phyloP scores from a whole-genome alignment of 2,797 vertebrate species.

The Sarcophilus harrisii region DNA sequence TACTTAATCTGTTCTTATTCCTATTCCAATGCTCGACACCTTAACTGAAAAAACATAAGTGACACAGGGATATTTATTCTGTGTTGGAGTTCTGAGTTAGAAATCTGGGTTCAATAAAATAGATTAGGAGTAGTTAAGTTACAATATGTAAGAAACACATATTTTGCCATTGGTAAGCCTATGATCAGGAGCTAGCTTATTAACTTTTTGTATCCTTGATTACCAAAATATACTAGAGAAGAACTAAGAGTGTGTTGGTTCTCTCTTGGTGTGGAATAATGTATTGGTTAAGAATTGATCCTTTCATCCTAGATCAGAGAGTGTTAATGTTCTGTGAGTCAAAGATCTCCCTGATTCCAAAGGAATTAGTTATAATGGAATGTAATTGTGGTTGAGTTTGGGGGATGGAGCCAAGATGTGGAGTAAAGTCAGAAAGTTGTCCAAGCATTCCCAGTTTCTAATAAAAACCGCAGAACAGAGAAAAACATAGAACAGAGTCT shows the following conservation, averaged over 20 bases:
- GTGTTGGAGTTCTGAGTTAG: not conserved
- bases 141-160: not conserved
- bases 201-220: not conserved
- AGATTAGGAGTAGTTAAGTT: not conserved
- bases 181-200: not conserved
- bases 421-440: too few relatives aligned
- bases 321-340: not conserved
- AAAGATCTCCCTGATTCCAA: not conserved
- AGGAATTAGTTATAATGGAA: not conserved
- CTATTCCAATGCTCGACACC: not conserved
- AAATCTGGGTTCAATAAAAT: not conserved
- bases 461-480: too few relatives aligned
- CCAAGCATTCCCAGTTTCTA: too few relatives aligned
- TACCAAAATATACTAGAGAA: not conserved
- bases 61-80: not conserved
- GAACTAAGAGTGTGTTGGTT: not conserved
- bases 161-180: not conserved
- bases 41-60: not conserved
- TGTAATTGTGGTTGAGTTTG: not conserved
- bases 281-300: not conserved
- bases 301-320: not conserved
- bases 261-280: not conserved
- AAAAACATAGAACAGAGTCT: too few relatives aligned
- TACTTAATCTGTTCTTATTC: not conserved
- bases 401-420: too few relatives aligned